Conservation (phyloP, 2,797 vertebrate genomes). For the Diplodus sargus region DNA sequence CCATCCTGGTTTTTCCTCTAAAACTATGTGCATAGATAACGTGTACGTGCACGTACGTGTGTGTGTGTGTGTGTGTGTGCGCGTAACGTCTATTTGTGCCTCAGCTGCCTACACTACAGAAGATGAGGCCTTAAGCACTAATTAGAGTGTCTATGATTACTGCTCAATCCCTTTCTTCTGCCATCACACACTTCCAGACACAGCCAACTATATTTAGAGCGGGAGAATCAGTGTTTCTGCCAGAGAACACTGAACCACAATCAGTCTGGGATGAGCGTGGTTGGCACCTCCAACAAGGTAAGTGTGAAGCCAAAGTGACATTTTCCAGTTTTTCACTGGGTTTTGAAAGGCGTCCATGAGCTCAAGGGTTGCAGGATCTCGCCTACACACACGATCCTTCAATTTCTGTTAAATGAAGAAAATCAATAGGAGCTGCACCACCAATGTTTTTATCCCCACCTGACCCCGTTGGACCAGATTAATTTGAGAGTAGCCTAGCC, state of each 20-base stretch:
- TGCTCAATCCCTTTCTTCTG: constrained; percentile 57
- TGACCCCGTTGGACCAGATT: constrained; percentile 12
- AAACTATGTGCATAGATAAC: neutral
- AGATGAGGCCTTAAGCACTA: constrained; percentile 63
- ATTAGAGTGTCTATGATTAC: constrained; percentile 67
- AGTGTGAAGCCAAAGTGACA: constrained; percentile 6
- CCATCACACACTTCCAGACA: constrained; percentile 44
- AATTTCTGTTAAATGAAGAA: constrained; percentile 24
- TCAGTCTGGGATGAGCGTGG: constrained; percentile 32
- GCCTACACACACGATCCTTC: neutral
- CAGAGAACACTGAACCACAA: constrained; percentile 37
- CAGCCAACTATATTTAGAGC: constrained; percentile 62
- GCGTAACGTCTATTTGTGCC: constrained; percentile 43
- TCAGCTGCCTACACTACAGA: constrained; percentile 45
- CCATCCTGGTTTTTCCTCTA: constrained; percentile 12
- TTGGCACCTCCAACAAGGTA: constrained; percentile 35
- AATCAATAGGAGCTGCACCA: neutral
- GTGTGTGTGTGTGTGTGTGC: neutral
- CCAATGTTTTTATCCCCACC: neutral
- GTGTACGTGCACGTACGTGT: neutral
- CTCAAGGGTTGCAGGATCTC: neutral
- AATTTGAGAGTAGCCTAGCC: neutral
- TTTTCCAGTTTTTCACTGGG: neutral
- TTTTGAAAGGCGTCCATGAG: constrained; percentile 15
- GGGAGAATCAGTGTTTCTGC: constrained; percentile 44